phyloP scores from a whole-genome alignment of 2,888 invertebrate genomes.

The Exephanes ischioxanthus region DNA sequence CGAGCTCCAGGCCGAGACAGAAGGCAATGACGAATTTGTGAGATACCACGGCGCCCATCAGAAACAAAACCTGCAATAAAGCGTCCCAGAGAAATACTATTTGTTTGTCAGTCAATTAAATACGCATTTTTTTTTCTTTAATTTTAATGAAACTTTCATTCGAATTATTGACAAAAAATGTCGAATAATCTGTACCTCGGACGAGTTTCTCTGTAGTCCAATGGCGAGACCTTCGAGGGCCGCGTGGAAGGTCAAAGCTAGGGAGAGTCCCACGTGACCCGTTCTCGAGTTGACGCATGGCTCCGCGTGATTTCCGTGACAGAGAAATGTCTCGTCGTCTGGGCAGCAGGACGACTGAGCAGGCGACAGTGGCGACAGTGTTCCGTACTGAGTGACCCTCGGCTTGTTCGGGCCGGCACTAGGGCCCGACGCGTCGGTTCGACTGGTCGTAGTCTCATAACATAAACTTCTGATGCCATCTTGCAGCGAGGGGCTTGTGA shows the following conservation, averaged over 20 bases:
- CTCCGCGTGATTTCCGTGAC: slow-evolving; percentile 89
- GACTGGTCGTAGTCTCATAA: slow-evolving; percentile 56
- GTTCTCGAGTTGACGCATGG: slow-evolving; percentile 89
- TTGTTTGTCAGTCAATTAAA: not conserved
- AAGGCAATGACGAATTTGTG: slow-evolving; percentile 94
- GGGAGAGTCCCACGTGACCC: slow-evolving; percentile 89
- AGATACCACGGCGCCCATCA: slow-evolving; percentile 90
- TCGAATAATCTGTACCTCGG: slow-evolving; percentile 86
- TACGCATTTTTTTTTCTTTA: not conserved
- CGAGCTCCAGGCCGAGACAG: slow-evolving; percentile 91
- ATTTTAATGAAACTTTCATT: too few species aligned
- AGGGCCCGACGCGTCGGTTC: slow-evolving; percentile 38
- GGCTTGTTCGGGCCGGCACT: slow-evolving; percentile 26
- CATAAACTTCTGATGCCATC: slow-evolving; percentile 59
- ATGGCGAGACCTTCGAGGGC: slow-evolving; percentile 93
- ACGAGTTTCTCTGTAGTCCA: slow-evolving; percentile 89
- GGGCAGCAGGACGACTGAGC: slow-evolving; percentile 79
- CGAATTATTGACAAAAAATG: not conserved
- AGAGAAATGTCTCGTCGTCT: slow-evolving; percentile 85
- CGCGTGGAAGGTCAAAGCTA: slow-evolving; percentile 92
- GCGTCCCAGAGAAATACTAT: not conserved
- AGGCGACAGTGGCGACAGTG: slow-evolving; percentile 61
- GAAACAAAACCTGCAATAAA: slow-evolving; percentile 87
- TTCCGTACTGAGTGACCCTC: slow-evolving; percentile 66
- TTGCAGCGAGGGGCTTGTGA: slow-evolving; percentile 39